Base-by-base conservation (phyloP, 2,888 invertebrate genomes). In the Periphyllus acericola region DNA sequence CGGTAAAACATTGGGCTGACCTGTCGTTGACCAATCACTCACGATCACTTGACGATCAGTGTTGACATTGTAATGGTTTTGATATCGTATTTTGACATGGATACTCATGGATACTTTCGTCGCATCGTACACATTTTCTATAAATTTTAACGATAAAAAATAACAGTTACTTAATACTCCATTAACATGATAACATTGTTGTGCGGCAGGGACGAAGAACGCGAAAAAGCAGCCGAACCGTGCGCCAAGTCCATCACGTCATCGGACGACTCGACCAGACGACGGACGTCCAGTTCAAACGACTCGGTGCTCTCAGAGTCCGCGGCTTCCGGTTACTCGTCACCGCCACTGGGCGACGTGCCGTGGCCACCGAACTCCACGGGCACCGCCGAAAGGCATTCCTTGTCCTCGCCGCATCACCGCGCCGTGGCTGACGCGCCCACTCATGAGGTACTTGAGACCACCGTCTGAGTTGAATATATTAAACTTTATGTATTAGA, bases 381-480 rank as follows among this genome's bases (percentile, higher is more conserved):
- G 21, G 66, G n/a, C 66, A 34, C 60, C 25, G 74, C 88, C 32
- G 75, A 60, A 19, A 83, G 89, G 55, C 74, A 66, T 60, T 74
- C 72, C 2, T 21, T 83, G 89, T 76, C 89, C 3, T 79, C 84
- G 66, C 82, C 89, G 21, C 87, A 66, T 32, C 87, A 40, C 3
- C 81, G 81, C 19, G 74, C 40, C n/a, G 60, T 74, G 25, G 36
- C 80, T n/a, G 87, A 79, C 68, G 75, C 89, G 81, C 55, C 89
- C 52, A 78, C 89, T 82, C 90, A 89, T 80, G 94, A 94, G 94
- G 94, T 94, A 94, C 92, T 94, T 91, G 94, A 94, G 93, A 94
- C 94, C 91, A 94, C 94, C 92, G 94, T 94, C 92, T 94, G 93
- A 92, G 81, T 75, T 29, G 66, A 72, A 72, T 72, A 60, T 78